Base-by-base conservation (phyloP, 1,140 invertebrate species). In the Drosophila tristis region DNA sequence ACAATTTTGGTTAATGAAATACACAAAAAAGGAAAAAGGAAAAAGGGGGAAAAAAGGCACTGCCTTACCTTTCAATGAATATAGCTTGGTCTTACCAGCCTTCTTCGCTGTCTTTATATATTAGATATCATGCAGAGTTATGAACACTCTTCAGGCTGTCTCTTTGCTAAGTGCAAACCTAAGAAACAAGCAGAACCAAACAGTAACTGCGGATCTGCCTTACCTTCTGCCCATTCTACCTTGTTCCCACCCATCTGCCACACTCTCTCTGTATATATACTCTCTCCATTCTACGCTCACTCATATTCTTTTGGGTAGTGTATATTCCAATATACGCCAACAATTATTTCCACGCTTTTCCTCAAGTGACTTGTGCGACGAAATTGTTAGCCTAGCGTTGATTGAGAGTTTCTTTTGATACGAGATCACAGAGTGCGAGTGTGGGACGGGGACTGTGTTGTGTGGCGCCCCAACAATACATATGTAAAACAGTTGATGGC, bases 391-490 rank as follows among this genome's bases (percentile, higher is more conserved):
- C 76, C 61, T 63, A 63, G 82, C 85, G 75, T 82, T 87, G 84
- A 87, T 87, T 87, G 84, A 90, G 84, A 90, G 84, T 87, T 84
- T 87, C 84, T 87, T 87, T 84, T 89, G 54, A 65, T 71, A 45
- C 54, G 49, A 29, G 48, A 56, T 77, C 42, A 54, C 43, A 68
- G 55, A 60, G 57, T 16, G 20, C 7, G 39, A 1, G 16, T 16
- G n/a, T 23, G 35, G 23, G 20, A 20, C 20, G 47, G 51, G 48
- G 20, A 4, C 9, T 50, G 31, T 5, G 56, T 56, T 67, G 51
- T 8, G 11, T 50, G 55, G 9, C 29, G 7, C n/a, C 13, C 6
- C 20, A 20, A 7, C 25, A 35, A 35, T 65, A 74, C 72, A 75
- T 59, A 75, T 75, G 72, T 75, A 66, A 75, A 75, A 75, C 72